phyloP scores from a whole-genome alignment of 2,113 vertebrate species.

The Terrapene triunguis region DNA sequence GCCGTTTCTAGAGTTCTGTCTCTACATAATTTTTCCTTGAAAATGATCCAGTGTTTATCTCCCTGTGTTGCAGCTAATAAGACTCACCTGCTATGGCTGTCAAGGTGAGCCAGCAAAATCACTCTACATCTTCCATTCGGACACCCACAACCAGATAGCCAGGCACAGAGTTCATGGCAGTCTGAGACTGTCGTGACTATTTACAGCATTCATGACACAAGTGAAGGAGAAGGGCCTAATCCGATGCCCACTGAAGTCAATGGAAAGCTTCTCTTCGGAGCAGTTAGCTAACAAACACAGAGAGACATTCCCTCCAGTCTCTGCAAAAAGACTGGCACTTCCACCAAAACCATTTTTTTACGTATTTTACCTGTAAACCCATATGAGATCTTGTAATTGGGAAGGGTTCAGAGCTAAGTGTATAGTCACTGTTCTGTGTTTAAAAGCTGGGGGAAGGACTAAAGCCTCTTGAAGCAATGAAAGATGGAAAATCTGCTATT shows the following conservation, averaged over 20 bases:
- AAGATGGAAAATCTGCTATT: not conserved
- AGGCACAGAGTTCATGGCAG: not conserved
- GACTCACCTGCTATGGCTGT: not conserved
- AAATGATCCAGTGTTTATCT: not conserved
- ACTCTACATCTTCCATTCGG: not conserved
- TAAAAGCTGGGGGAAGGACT: too few relatives aligned
- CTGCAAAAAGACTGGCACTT: not conserved
- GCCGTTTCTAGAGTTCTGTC: not conserved
- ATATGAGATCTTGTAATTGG: not conserved
- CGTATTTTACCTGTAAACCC: not conserved
- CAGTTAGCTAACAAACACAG: not conserved
- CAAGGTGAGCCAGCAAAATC: not conserved
- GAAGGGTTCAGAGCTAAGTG: too few relatives aligned
- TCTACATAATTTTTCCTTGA: not conserved
- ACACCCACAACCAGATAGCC: not conserved
- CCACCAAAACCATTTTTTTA: not conserved
- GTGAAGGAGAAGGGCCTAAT: not conserved
- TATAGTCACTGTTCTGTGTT: not conserved
- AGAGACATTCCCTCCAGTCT: not conserved
- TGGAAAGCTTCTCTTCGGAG: not conserved
- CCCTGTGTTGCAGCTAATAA: not conserved
- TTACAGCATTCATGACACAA: not conserved
- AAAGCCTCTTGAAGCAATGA: too few relatives aligned
- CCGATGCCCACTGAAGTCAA: not conserved
- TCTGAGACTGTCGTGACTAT: not conserved